Conservation (phyloP, 2,113 vertebrate species). For the Hemichromis elongatus region DNA sequence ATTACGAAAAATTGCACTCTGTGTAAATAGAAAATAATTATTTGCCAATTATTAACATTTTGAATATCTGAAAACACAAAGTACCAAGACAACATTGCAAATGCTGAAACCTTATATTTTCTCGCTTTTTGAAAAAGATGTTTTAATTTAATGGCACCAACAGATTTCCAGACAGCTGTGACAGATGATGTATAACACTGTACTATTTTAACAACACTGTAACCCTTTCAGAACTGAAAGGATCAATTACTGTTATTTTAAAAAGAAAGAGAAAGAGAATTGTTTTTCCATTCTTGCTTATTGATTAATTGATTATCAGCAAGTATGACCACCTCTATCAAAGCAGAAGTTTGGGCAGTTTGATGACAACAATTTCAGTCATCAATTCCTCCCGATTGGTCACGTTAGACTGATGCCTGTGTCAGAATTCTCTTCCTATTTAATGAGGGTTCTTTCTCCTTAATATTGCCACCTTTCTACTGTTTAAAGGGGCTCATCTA, state of each 20-base stretch:
- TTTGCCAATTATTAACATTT: background rate
- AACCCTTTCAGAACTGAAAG: background rate
- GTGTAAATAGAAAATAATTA: background rate
- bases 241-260: background rate
- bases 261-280: background rate
- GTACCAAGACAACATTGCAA: background rate
- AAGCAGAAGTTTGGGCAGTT: background rate
- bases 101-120: background rate
- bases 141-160: background rate
- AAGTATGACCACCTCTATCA: background rate
- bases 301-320: background rate
- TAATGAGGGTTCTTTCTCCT: background rate
- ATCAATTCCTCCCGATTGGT: background rate
- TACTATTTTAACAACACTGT: background rate
- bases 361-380: background rate
- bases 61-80: background rate
- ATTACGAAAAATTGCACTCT: background rate
- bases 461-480: background rate
- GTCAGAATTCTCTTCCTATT: background rate
- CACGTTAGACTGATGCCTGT: background rate
- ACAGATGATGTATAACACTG: background rate
- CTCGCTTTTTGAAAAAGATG: background rate
- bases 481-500: background rate
- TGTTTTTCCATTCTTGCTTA: background rate
- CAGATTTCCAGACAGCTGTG: background rate